Evolutionary conservation across 2,888 invertebrate genomes (phyloP), one percentile per base, ranked within the genome.

Genomic region (Rhaphigaster nebulosa): DNA sequence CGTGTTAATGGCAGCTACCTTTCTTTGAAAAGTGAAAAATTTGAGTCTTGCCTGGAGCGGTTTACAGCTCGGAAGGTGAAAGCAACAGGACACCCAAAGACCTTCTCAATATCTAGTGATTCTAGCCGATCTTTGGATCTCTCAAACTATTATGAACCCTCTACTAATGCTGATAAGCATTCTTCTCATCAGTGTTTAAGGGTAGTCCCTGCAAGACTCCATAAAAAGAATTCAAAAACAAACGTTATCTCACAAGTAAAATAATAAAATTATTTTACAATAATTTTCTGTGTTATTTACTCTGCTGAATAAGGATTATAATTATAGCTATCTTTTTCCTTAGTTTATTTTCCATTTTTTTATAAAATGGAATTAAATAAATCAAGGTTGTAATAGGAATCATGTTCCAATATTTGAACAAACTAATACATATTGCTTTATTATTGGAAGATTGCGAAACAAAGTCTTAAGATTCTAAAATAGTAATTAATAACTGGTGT

Each of bases 1-100:
- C 13, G 13, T 84, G 41, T 84, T 84, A 15, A 84, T 56, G 56
- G 60, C 41, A 60, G 88, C 88, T 52, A 23, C 18, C 34, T 88
- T 50, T 88, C 88, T 88, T 34, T 88, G 54, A 15, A 54, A 54
- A 88, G 88, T 88, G 88, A 88, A 60, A 88, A 56, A 26, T 88
- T 88, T 41, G 38, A 60, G 3, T 29, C 2, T 38, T 88, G 56
- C 60, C 41, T 54, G 88, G 88, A 88, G 54, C 54, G 88, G 50
- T 88, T 88, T 60, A 88, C 54, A 52, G 54, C 20, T 56, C 26
- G 88, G 34, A 54, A 34, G 50, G 88, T 88, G 60, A 60, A 84
- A n/a, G 15, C 84, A 13, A 45, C 84, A 50, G 5, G 4, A 45
- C 4, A 15, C 84, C 45, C n/a, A n/a, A 45, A 5, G 45, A 13